Base-by-base conservation (phyloP, 2,888 invertebrate species). In the Dasypogon diadema region DNA sequence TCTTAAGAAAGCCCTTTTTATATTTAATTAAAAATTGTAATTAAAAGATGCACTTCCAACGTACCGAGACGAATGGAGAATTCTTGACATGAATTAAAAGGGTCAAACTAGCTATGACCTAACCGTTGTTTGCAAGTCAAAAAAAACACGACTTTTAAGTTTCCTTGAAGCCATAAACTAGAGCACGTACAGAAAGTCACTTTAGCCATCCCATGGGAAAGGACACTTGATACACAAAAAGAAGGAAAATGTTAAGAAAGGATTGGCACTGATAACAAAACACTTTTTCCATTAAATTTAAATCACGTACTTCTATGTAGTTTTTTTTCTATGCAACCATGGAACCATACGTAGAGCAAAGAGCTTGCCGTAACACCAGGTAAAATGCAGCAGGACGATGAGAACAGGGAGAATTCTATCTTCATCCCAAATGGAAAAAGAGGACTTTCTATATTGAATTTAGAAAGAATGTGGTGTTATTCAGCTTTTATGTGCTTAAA, bases 211-310 rank as follows among this genome's bases (percentile, higher is more conserved):
- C 26, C 24, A 2, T 24, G 48, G 24, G 48, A 10, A 46, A 46
- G 14, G n/a, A 65, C 48, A 65, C 46, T 42, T 18, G 6, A 34
- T n/a, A 14, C 65, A 42, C 12, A 12, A 26, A 48, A 26, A 24
- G 26, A 12, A 26, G 16, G 2, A 24, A 16, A 48, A 12, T 65
- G 24, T 65, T 22, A 48, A 48, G 18, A 21, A 24, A 65, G 46
- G 42, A 65, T 65, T 65, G 60, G 65, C 22, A 48, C 10, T 48
- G 65, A 65, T 65, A 65, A 46, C 46, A 65, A 65, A 46, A 65
- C 65, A 65, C 48, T 48, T 26, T 65, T 65, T 65, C 42, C 48
- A 65, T 65, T 65, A 65, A 65, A 65, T 65, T 65, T 48, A 65
- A 65, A 65, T 65, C 65, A 65, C 65, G 65, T 65, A 65, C 22